phyloP scores from a whole-genome alignment of 2,888 invertebrate genomes.

The Drosophila planitibia region DNA sequence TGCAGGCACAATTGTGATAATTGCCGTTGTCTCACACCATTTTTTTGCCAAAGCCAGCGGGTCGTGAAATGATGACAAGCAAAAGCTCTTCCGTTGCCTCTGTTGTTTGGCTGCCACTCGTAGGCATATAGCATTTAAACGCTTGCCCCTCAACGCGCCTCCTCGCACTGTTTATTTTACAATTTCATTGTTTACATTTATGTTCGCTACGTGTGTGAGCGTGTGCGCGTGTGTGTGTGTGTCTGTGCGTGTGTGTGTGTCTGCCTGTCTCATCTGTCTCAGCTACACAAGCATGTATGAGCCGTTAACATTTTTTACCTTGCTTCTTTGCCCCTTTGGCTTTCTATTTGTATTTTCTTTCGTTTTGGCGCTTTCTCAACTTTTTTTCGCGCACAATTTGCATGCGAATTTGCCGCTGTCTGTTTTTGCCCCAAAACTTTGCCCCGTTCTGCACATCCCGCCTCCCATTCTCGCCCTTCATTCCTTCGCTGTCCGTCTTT shows the following conservation, averaged over 20 bases:
- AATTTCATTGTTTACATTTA: constrained; percentile 82
- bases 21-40: constrained; percentile 81
- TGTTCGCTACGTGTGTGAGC: constrained; percentile 46
- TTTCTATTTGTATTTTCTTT: constrained; percentile 46
- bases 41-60: constrained; percentile 53
- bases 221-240: constrained; percentile 20
- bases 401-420: constrained; percentile 80
- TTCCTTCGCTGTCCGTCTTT: constrained; percentile 31
- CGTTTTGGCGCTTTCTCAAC: constrained; percentile 60
- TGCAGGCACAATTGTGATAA: constrained; percentile 77
- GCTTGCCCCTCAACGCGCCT: constrained; percentile 10
- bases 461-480: neutral
- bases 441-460: constrained; percentile 21
- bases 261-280: constrained; percentile 29
- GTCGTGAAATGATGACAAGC: constrained; percentile 79
- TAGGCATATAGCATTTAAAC: constrained; percentile 39
- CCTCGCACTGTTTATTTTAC: constrained; percentile 66
- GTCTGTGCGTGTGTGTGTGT: constrained; percentile 28
- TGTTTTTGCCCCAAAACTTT: constrained; percentile 52
- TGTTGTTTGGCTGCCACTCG: constrained; percentile 65
- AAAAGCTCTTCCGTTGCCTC: constrained; percentile 76
- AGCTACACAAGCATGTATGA: constrained; percentile 14
- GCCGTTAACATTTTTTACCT: constrained; percentile 41
- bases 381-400: constrained; percentile 82
- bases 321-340: constrained; percentile 7